Evolutionary conservation across 1,140 invertebrate genomes (phyloP).

Genomic region (Macrobrachium nipponense): DNA sequence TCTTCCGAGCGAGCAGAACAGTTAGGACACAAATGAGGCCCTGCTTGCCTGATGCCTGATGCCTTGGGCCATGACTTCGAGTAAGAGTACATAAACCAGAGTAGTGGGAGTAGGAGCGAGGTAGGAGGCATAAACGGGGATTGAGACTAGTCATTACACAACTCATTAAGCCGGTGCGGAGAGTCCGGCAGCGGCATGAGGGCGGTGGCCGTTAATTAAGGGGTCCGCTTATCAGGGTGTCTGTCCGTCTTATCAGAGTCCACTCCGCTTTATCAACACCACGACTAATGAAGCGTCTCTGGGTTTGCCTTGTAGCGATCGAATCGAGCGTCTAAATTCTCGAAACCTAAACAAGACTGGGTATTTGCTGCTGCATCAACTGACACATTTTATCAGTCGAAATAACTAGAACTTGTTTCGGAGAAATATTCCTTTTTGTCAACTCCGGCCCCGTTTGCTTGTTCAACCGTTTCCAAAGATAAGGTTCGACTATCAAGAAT

Average conservation of each 20-base stretch:
- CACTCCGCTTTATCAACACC: conserved; percentile 13
- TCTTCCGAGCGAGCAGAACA: too few relatives aligned
- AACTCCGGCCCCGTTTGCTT: too few relatives aligned
- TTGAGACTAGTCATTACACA: conserved; percentile 30
- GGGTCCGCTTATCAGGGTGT: conserved; percentile 19
- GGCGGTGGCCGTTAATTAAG: conserved; percentile 40
- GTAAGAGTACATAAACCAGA: background rate
- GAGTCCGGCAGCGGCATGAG: background rate
- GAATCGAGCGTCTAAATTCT: background rate
- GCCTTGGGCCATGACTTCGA: too few relatives aligned
- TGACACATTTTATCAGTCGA: background rate
- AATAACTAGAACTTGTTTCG: too few relatives aligned
- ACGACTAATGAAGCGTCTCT: conserved; percentile 40
- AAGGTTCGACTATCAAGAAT: too few relatives aligned
- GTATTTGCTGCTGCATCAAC: background rate
- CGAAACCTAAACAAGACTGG: background rate
- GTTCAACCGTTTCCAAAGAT: too few relatives aligned
- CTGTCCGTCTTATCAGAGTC: conserved; percentile 4
- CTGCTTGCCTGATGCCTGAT: background rate
- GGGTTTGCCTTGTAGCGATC: conserved; percentile 13
- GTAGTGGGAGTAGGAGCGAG: background rate
- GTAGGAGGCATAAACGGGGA: background rate
- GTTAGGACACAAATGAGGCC: background rate
- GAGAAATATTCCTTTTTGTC: too few relatives aligned
- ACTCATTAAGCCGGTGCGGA: conserved; percentile 27